phyloP scores from a whole-genome alignment of 1,140 invertebrate species.

The Condylostylus longicornis region DNA sequence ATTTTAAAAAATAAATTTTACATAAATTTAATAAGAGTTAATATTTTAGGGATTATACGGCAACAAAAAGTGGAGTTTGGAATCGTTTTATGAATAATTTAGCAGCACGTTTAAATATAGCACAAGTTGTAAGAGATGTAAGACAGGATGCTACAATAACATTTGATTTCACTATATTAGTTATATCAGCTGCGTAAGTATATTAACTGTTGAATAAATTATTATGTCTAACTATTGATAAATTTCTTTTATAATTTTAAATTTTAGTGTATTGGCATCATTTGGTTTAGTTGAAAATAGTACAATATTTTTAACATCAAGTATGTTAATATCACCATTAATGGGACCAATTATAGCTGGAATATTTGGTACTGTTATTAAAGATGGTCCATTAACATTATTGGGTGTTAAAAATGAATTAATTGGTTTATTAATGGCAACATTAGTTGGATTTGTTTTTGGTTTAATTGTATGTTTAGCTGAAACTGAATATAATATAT shows the following conservation, averaged over 20 bases:
- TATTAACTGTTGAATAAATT: background rate
- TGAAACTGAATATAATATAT: conserved; percentile 41
- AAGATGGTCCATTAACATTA: conserved; percentile 42
- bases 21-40: conserved; percentile 3
- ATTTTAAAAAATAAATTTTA: no score
- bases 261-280: conserved; percentile 35
- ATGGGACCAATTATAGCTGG: conserved; percentile 65
- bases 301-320: conserved; percentile 53
- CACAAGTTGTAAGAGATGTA: conserved; percentile 52
- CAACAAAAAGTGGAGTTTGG: conserved; percentile 35
- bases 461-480: conserved; percentile 43
- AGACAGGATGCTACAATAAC: conserved; percentile 47
- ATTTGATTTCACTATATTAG: conserved; percentile 56
- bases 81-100: conserved; percentile 41
- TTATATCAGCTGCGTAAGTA: conserved; percentile 49
- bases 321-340: conserved; percentile 63
- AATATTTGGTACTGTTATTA: conserved; percentile 53
- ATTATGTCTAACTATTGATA: background rate
- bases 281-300: conserved; percentile 67
- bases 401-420: conserved; percentile 48
- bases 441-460: conserved; percentile 51
- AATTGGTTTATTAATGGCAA: conserved; percentile 44
- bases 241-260: background rate
- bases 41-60: conserved; percentile 11
- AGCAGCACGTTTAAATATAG: conserved; percentile 47